phyloP scores from a whole-genome alignment of 2,797 vertebrate genomes.

The Arnoldichthys spilopterus region DNA sequence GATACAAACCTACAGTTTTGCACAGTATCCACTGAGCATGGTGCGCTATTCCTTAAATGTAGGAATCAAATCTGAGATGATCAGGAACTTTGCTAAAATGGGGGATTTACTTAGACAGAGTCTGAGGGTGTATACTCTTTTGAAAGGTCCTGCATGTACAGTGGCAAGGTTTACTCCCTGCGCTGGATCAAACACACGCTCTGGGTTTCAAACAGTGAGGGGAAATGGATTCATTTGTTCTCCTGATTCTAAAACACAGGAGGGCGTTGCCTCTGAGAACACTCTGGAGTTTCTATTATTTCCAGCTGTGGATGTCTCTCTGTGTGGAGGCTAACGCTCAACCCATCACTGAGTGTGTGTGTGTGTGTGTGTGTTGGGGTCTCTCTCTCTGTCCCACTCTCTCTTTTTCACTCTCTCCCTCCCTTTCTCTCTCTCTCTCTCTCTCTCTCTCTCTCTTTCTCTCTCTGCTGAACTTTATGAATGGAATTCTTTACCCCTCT shows the following conservation, averaged over 20 bases:
- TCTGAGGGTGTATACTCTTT: background rate
- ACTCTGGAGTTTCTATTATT: constrained; percentile 81
- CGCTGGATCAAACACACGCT: constrained; percentile 23
- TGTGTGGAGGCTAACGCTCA: too few relatives aligned
- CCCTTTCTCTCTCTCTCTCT: too few relatives aligned
- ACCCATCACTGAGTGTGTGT: constrained; percentile 1
- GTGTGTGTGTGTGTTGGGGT: too few relatives aligned
- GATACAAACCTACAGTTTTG: background rate
- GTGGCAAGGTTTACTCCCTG: constrained; percentile 29
- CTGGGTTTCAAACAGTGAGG: constrained; percentile 51
- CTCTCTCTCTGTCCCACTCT: too few relatives aligned
- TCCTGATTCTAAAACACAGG: constrained; percentile 65
- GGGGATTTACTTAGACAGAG: background rate
- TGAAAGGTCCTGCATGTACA: constrained; percentile 8
- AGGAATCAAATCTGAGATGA: background rate
- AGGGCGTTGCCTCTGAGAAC: constrained; percentile 72
- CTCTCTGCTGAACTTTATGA: too few relatives aligned
- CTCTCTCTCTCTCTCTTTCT: too few relatives aligned
- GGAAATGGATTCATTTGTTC: constrained; percentile 63
- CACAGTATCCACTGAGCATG: background rate
- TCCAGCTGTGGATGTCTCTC: constrained; percentile 75
- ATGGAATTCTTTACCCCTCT: too few relatives aligned
- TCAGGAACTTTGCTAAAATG: too few relatives aligned
- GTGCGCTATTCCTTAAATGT: background rate
- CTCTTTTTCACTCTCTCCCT: too few relatives aligned